These are phyloP conservation scores for Tetranychus cinnabarinus DNA, from an alignment of 1,140 invertebrate species.

Conservation along the genomic window DNA sequence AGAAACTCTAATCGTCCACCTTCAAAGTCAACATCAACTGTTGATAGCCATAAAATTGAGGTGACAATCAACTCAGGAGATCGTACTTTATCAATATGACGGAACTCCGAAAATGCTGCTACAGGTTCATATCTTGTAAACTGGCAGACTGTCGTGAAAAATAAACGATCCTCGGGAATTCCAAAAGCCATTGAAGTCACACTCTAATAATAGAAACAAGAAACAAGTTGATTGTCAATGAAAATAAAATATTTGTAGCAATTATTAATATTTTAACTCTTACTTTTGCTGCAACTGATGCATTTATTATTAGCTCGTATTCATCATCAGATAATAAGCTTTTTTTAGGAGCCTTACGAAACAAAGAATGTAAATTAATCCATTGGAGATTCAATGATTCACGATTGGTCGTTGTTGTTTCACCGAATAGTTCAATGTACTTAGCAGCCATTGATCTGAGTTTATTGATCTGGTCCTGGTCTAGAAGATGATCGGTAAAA, in stretches of 20 bases:
- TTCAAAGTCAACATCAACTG: not conserved
- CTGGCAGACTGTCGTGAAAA: not conserved
- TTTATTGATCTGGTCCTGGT: no score
- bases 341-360: not conserved
- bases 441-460: not conserved
- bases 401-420: not conserved
- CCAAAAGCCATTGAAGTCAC: not conserved
- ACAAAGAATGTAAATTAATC: not conserved
- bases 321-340: not conserved
- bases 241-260: not conserved
- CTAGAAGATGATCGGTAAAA: not conserved
- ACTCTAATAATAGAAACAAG: not conserved
- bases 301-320: not conserved
- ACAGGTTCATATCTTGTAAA: not conserved
- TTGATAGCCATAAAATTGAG: constrained; percentile 1
- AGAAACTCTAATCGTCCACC: constrained; percentile 1
- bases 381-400: not conserved
- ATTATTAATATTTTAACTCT: not conserved
- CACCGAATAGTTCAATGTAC: not conserved
- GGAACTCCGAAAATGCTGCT: not conserved
- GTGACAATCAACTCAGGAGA: not conserved
- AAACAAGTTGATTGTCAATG: not conserved
- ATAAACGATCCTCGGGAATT: not conserved
- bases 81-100: constrained; percentile 1
- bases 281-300: not conserved